These are phyloP conservation scores for Palythoa grandiflora DNA, from an alignment of 92 coral and sea anemone species.

Conservation along the genomic window DNA sequence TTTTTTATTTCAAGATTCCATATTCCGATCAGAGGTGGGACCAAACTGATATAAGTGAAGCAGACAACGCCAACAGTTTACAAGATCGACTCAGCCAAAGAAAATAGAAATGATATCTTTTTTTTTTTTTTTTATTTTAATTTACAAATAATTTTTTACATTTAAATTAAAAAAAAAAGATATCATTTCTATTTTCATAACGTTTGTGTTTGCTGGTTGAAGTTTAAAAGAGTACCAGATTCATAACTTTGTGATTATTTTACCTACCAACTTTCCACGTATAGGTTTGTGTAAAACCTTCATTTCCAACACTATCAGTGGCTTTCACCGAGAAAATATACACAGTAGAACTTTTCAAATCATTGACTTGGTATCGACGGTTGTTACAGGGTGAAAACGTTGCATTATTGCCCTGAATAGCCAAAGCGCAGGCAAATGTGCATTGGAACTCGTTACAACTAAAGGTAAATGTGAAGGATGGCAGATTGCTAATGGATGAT, in stretches of 20 bases:
- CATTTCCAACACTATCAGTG: conserved; percentile 82
- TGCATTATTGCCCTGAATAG: conserved; percentile 33
- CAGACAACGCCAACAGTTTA: too few species aligned
- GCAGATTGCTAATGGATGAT: conserved; percentile 46
- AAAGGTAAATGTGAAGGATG: conserved; percentile 62
- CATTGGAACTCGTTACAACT: conserved; percentile 62
- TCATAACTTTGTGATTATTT: neutral
- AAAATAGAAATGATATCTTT: too few species aligned
- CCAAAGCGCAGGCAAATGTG: conserved; percentile 61
- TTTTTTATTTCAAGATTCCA: too few species aligned
- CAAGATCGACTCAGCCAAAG: too few species aligned
- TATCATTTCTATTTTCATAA: too few species aligned
- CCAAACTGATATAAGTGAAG: too few species aligned
- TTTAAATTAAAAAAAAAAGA: too few species aligned
- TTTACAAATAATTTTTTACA: too few species aligned
- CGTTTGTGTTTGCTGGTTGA: too few species aligned
- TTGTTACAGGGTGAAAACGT: conserved; percentile 57
- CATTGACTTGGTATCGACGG: conserved; percentile 42
- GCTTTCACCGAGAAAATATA: conserved; percentile 74
- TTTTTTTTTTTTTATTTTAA: too few species aligned
- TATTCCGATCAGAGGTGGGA: too few species aligned
- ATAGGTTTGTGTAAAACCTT: conserved; percentile 49
- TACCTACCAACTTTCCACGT: conserved; percentile 79
- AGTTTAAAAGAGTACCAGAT: neutral
- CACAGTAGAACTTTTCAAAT: conserved; percentile 55